These are phyloP conservation scores for Epistrophe grossulariae DNA, from an alignment of 2,888 invertebrate species.

Conservation along the genomic window DNA sequence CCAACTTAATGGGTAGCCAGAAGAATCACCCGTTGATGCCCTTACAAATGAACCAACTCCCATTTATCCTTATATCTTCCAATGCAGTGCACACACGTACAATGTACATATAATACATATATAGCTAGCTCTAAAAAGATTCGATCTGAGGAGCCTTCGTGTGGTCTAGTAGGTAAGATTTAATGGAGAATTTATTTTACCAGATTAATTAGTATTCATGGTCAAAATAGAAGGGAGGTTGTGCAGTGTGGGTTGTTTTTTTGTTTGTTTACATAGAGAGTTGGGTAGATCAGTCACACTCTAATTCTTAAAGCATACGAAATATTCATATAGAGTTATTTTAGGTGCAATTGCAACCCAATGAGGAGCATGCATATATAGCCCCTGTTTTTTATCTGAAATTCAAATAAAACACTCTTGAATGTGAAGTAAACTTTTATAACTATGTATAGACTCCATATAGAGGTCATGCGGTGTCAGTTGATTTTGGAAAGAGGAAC, in stretches of 20 bases:
- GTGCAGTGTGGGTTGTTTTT: too few species aligned
- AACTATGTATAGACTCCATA: not conserved
- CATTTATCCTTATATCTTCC: slow-evolving; percentile 76
- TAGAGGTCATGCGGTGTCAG: slow-evolving; percentile 37
- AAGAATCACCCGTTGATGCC: slow-evolving; percentile 38
- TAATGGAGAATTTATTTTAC: slow-evolving; percentile 76
- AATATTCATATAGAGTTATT: slow-evolving; percentile 68
- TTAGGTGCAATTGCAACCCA: slow-evolving; percentile 44
- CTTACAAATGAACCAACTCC: slow-evolving; percentile 46
- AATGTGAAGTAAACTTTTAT: slow-evolving; percentile 44
- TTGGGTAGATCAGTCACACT: slow-evolving; percentile 31
- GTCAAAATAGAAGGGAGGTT: slow-evolving; percentile 71
- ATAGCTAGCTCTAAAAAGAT: not conserved
- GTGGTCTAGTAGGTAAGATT: slow-evolving; percentile 44
- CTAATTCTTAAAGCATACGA: slow-evolving; percentile 40
- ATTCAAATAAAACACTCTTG: slow-evolving; percentile 13
- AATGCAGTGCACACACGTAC: slow-evolving; percentile 66
- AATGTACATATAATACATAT: too few species aligned
- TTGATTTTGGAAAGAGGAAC: slow-evolving; percentile 43
- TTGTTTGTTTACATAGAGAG: slow-evolving; percentile 8
- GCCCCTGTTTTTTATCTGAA: not conserved
- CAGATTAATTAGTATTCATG: slow-evolving; percentile 78
- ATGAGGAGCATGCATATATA: not conserved
- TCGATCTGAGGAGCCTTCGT: slow-evolving; percentile 24
- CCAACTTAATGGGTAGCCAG: slow-evolving; percentile 66